These are phyloP conservation scores for Trissonchulus sp. DNA, from an alignment of 2,888 invertebrate species.

Conservation along the genomic window DNA sequence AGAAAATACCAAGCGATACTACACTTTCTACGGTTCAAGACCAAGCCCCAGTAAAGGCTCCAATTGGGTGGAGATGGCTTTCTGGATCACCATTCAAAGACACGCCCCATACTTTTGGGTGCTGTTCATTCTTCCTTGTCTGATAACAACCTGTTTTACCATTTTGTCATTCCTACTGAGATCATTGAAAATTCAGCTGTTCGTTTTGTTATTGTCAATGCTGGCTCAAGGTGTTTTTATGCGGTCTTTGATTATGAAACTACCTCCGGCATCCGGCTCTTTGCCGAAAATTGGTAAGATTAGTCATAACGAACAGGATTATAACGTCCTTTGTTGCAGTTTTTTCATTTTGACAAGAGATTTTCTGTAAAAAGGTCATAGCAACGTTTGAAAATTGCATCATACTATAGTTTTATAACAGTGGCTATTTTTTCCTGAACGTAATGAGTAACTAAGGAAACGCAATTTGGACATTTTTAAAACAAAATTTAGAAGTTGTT, in stretches of 20 bases:
- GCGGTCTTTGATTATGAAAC: slow-evolving; percentile 41
- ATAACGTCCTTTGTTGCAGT: too few relatives aligned
- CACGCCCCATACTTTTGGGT: slow-evolving; percentile 46
- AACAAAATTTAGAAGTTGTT: too few relatives aligned
- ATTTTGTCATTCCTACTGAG: slow-evolving; percentile 43
- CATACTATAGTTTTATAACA: too few relatives aligned
- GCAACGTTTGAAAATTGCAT: too few relatives aligned
- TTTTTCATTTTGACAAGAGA: too few relatives aligned
- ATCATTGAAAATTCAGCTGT: slow-evolving; percentile 35
- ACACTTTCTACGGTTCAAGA: background rate
- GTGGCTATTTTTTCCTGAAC: too few relatives aligned
- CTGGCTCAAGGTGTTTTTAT: slow-evolving; percentile 42
- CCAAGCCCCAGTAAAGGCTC: background rate
- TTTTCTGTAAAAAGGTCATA: too few relatives aligned
- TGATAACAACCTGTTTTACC: slow-evolving; percentile 31
- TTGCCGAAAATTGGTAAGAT: slow-evolving; percentile 38
- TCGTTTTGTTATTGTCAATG: slow-evolving; percentile 40
- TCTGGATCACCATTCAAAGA: slow-evolving; percentile 44
- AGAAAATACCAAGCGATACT: background rate
- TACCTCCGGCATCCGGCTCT: slow-evolving; percentile 47
- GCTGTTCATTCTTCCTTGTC: slow-evolving; percentile 43
- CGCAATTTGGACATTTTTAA: too few relatives aligned
- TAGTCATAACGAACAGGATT: too few relatives aligned
- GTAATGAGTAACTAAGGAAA: too few relatives aligned
- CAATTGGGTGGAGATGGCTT: slow-evolving; percentile 49